These are phyloP conservation scores for Urocyon cinereoargenteus DNA, from an alignment of 2,797 vertebrate genomes.

Conservation along the genomic window DNA sequence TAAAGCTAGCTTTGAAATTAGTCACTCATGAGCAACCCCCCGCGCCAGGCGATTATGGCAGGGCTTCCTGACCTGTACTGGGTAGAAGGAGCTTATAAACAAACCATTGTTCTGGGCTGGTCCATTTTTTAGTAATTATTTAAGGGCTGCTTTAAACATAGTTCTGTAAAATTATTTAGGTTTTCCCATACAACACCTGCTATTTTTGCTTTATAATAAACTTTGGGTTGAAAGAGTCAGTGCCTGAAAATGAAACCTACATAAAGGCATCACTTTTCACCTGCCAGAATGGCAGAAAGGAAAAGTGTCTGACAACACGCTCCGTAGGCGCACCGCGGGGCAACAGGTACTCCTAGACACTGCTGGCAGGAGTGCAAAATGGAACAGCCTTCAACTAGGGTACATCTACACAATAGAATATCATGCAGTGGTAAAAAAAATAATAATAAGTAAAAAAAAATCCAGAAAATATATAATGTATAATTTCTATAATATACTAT, in stretches of 20 bases:
- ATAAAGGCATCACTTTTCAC: not conserved
- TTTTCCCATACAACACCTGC: not conserved
- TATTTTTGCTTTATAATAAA: slow-evolving; percentile 26
- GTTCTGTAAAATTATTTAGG: not conserved
- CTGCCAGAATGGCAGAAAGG: not conserved
- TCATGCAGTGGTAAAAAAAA: not conserved
- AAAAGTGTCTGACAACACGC: too few species aligned
- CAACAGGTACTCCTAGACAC: too few species aligned
- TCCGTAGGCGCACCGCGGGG: not conserved
- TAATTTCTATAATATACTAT: too few species aligned
- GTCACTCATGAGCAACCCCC: not conserved
- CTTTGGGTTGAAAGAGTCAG: slow-evolving; percentile 37
- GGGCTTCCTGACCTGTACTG: not conserved
- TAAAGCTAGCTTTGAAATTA: slow-evolving; percentile 41
- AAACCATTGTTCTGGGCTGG: not conserved
- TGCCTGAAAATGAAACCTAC: slow-evolving; percentile 52
- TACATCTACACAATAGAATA: not conserved
- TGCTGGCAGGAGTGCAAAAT: not conserved
- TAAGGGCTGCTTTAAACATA: not conserved
- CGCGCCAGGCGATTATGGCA: not conserved
- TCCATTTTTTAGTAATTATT: not conserved
- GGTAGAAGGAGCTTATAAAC: not conserved
- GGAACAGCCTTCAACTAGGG: not conserved
- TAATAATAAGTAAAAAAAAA: not conserved
- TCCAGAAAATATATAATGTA: not conserved